Evolutionary conservation across 2,888 invertebrate species (phyloP), one percentile per base, ranked within the genome.

Genomic region (Alloplasta piceator): DNA sequence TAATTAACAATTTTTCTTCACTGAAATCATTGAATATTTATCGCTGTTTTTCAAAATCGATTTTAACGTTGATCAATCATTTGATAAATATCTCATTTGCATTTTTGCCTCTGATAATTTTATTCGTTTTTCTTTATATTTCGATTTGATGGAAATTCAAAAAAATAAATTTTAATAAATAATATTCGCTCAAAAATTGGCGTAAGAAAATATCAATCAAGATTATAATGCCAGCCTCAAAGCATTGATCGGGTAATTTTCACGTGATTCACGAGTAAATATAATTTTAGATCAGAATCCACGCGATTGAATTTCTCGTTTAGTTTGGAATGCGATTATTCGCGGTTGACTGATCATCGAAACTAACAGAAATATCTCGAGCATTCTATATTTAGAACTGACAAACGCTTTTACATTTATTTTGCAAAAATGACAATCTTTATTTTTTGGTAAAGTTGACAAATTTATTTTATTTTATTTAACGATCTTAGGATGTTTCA

Each of bases 231-330:
- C 26, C 26, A 56, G 36, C 50, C 10, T 26, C 16, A 39, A 16
- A 55, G 66, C 64, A 52, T 66, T 67, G 48, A 80, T 80, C 71
- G 74, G 64, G 52, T 39, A 50, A 48, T 64, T 58, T 56, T 36
- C 66, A 41, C 9, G 52, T 10, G 68, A 75, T 80, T 73, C 61
- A 26, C 75, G 14, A 14, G 55, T 46, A 26, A 26, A 26, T 26
- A 55, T 71, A 71, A 79, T 79, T 75, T 70, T 70, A 50, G 16
- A 74, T 70, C 26, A 26, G 70, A 79, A 74, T 75, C 79, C 71
- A 12, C 6, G 64, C 6, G 64, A 66, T 75, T 52, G 66, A 39
- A 71, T 71, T 71, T 79, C 61, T 10, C 70, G 60, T 10, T 48
- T 10, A 26, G 38, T 16, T 43, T 43, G 70, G 66, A 80, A 80